These are phyloP conservation scores for Lophura nycthemera DNA, from an alignment of 2,113 vertebrate species.

Conservation along the genomic window DNA sequence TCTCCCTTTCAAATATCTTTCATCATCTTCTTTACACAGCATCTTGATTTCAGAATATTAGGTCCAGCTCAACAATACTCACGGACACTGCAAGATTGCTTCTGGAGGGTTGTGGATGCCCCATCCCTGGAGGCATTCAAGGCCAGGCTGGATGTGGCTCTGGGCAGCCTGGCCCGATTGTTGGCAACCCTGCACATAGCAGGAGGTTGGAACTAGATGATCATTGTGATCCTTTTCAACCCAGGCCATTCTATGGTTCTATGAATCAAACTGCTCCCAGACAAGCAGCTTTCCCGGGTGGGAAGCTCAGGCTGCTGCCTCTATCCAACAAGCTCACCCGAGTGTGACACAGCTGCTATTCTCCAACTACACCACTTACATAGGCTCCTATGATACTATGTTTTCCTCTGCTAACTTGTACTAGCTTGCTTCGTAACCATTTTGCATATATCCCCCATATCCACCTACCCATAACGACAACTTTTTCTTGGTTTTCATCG, in stretches of 20 bases:
- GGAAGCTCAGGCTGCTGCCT: neutral
- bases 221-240: no score
- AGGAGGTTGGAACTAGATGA: no score
- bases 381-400: neutral
- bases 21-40: neutral
- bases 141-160: no score
- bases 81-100: neutral
- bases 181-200: no score
- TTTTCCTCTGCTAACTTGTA: neutral
- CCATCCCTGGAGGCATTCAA: no score
- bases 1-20: neutral
- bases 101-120: neutral
- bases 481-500: slow-evolving; percentile 87
- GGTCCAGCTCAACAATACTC: neutral
- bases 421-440: accelerated
- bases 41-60: neutral
- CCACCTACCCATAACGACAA: slow-evolving; percentile 88
- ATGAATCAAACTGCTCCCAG: neutral
- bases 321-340: neutral
- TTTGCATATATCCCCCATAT: neutral
- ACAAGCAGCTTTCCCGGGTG: neutral
- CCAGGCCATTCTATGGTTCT: no score
- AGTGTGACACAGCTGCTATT: neutral
- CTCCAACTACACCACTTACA: neutral
- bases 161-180: no score